A percentile compares a stretch with the other conserved stretches of the same genome.
Conservation (phyloP, 2,113 vertebrate species). For the Naja naja region DNA sequence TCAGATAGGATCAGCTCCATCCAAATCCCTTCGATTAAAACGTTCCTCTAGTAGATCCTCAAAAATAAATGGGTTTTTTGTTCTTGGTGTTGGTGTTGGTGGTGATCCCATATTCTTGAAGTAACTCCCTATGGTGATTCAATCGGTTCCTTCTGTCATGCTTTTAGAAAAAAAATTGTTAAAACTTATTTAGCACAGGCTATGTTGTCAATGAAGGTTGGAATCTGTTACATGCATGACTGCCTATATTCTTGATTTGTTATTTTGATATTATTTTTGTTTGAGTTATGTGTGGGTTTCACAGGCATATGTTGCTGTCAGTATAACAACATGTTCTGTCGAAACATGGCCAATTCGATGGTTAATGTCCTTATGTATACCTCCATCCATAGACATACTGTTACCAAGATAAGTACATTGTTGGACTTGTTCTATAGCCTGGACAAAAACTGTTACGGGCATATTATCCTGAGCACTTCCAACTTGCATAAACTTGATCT, state of each 20-base stretch:
- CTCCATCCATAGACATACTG: too few species aligned
- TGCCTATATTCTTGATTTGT: not conserved
- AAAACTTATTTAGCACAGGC: not conserved
- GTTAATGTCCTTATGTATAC: too few species aligned
- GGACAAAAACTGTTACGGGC: too few species aligned
- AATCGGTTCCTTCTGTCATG: not conserved
- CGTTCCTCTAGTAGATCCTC: not conserved
- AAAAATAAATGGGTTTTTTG: not conserved
- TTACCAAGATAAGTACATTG: too few species aligned
- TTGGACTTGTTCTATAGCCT: too few species aligned
- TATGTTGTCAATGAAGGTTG: not conserved
- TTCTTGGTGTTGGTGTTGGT: fast-evolving
- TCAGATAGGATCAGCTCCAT: not conserved
- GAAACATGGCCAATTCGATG: too few species aligned
- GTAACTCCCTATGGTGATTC: not conserved
- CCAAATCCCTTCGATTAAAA: not conserved
- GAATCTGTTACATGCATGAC: not conserved
- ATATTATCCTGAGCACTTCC: too few species aligned
- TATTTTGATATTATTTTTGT: not conserved
- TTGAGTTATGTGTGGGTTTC: not conserved
- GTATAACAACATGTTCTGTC: too few species aligned
- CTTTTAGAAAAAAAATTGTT: not conserved
- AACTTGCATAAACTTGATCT: too few species aligned
- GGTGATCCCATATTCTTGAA: not conserved
- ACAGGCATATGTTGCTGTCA: too few species aligned